Evolutionary conservation across 2,888 invertebrate genomes (phyloP).

Genomic region (Pterostichus madidus): DNA sequence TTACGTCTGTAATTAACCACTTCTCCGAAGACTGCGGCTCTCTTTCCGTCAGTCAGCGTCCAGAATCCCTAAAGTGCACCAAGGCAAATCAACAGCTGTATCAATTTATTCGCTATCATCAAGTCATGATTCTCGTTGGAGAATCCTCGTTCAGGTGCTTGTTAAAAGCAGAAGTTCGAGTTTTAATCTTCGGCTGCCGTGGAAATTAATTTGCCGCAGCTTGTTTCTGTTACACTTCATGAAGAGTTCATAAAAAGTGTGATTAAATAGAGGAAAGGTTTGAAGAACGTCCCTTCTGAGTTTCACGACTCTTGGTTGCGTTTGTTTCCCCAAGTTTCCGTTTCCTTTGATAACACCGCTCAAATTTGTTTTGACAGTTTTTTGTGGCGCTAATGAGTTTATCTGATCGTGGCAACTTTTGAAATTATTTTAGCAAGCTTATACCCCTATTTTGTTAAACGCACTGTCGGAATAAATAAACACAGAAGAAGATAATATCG

Average conservation of each 20-base stretch:
- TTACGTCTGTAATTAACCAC: constrained; percentile 37
- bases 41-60: neutral
- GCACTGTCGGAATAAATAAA: constrained; percentile 8
- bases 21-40: constrained; percentile 2
- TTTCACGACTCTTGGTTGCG: no score
- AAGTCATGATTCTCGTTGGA: neutral
- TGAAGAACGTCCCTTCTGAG: neutral
- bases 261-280: constrained; percentile 39
- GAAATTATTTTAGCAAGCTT: constrained; percentile 1
- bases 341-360: constrained; percentile 8
- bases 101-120: constrained; percentile 4
- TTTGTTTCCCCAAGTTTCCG: neutral
- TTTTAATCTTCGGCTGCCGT: constrained; percentile 33
- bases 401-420: constrained; percentile 22
- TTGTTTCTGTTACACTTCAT: constrained; percentile 20
- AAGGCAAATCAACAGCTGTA: neutral
- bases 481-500: constrained; percentile 6
- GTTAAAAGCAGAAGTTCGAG: constrained; percentile 28
- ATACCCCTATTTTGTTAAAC: constrained; percentile 8
- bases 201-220: constrained; percentile 42
- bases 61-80: constrained; percentile 11
- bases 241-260: constrained; percentile 49
- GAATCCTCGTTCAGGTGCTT: constrained; percentile 28
- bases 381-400: constrained; percentile 39
- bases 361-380: constrained; percentile 54